phyloP scores from a whole-genome alignment of 2,888 invertebrate genomes.

The Eupithecia dodoneata region DNA sequence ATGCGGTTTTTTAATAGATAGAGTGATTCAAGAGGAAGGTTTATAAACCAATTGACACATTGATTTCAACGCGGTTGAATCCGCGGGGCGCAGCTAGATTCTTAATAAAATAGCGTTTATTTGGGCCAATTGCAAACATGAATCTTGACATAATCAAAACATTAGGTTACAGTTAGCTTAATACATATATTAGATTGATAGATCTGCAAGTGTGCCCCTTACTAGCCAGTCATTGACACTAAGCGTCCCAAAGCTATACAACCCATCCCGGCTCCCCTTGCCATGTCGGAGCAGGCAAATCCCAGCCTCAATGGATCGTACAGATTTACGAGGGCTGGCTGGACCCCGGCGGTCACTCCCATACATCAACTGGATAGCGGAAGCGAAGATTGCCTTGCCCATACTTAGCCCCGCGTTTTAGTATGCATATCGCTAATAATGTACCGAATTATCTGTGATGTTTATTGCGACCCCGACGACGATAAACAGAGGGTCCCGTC shows the following conservation, averaged over 20 bases:
- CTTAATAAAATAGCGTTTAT: too few species aligned
- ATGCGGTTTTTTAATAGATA: too few species aligned
- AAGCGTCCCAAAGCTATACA: constrained; percentile 30
- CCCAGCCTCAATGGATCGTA: constrained; percentile 57
- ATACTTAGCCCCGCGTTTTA: constrained; percentile 32
- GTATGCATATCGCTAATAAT: constrained; percentile 32
- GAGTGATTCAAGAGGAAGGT: too few species aligned
- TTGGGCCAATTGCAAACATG: background rate
- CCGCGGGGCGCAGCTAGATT: too few species aligned
- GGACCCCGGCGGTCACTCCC: constrained; percentile 41
- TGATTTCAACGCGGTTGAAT: too few species aligned
- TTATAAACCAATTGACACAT: too few species aligned
- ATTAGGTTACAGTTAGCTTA: background rate
- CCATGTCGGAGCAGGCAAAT: constrained; percentile 55
- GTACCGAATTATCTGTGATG: constrained; percentile 18
- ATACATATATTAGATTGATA: background rate
- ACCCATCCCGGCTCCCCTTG: constrained; percentile 43
- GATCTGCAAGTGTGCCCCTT: background rate
- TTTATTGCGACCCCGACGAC: constrained; percentile 13
- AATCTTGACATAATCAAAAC: background rate
- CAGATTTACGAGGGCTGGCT: constrained; percentile 57
- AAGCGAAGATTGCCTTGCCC: constrained; percentile 40
- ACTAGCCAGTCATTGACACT: constrained; percentile 41
- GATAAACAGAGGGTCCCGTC: constrained; percentile 1
- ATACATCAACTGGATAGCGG: constrained; percentile 51